Conservation (phyloP, 2,113 vertebrate genomes). For the Eolophus roseicapilla region DNA sequence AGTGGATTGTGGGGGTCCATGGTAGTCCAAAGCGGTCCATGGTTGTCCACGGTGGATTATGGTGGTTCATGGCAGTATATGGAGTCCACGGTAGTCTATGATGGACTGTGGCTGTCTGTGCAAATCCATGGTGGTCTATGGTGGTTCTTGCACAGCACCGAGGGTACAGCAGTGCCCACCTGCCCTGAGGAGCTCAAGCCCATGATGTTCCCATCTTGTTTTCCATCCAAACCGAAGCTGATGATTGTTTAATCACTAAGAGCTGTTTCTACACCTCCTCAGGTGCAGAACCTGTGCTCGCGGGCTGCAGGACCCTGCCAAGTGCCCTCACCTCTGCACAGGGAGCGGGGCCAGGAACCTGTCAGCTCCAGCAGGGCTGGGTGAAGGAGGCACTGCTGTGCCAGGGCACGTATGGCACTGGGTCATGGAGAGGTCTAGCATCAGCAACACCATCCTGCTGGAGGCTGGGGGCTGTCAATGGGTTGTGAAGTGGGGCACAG, state of each 20-base stretch:
- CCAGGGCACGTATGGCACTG: rapidly evolving
- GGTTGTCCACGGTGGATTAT: no score
- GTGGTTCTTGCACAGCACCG: no score
- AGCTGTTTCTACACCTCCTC: neutral
- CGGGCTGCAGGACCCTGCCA: neutral
- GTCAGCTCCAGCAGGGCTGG: neutral
- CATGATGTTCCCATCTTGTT: neutral
- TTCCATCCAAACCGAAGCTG: neutral
- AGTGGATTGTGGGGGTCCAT: neutral
- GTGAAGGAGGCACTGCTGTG: neutral
- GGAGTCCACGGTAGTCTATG: no score
- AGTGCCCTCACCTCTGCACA: neutral
- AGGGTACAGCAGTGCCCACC: rapidly evolving
- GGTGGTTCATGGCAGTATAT: no score
- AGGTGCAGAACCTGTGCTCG: rapidly evolving
- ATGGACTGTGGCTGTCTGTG: neutral
- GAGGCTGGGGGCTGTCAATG: neutral
- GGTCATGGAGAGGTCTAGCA: neutral
- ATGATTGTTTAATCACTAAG: neutral
- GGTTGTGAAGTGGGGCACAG: neutral
- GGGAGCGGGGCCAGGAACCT: neutral
- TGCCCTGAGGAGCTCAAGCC: rapidly evolving
- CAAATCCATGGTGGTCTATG: neutral
- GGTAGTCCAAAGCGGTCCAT: rapidly evolving
- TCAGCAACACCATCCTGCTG: neutral